Evolutionary conservation across 2,797 vertebrate species (phyloP), one percentile per base, ranked within the genome.

Genomic region (Lepidocolaptes lacrymiger): DNA sequence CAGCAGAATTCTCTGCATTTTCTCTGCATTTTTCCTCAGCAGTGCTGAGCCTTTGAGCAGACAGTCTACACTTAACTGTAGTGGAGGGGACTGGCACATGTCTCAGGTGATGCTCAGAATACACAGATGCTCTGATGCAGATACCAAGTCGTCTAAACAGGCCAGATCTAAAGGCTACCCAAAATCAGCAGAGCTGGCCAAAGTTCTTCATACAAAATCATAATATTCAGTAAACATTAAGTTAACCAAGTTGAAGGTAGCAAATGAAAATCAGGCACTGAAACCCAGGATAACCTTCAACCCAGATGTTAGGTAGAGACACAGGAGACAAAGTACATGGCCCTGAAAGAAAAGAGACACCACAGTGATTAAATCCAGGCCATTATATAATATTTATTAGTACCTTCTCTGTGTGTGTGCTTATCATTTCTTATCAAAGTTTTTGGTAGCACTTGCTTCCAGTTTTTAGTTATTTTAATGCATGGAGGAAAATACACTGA

Each of bases 281-380:
- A 91, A 93, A 61, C 9, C 9, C 16, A 71, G 28, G n/a, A 32
- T 36, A 91, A 30, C 9, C 23, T 16, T 56, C 41, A 85, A 49
- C 5, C 20, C 22, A 24, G 0, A 8, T 73, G 10, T 28, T 76
- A 30, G 2, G 0, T 9, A 44, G 23, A 14, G 26, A 52, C 7
- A 6, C 34, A 41, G 5, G 23, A 46, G 37, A 26, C 2, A 39
- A 84, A 88, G 8, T n/a, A 41, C 17, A 62, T 36, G 10, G 17
- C 14, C 6, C 24, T 75, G 64, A 92, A 81, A 86, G 37, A 51
- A 88, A 93, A 39, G n/a, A 86, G 64, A 17, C 13, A 51, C 4
- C 10, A 23, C 8, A 26, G 17, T 75, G 37, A 84, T 64, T 80
- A 75, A 80, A 86, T 13, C 26, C 83, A 84, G 44, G 12, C 37